Base-by-base conservation (phyloP, 2,888 invertebrate species). In the Phyllotreta cruciferae region DNA sequence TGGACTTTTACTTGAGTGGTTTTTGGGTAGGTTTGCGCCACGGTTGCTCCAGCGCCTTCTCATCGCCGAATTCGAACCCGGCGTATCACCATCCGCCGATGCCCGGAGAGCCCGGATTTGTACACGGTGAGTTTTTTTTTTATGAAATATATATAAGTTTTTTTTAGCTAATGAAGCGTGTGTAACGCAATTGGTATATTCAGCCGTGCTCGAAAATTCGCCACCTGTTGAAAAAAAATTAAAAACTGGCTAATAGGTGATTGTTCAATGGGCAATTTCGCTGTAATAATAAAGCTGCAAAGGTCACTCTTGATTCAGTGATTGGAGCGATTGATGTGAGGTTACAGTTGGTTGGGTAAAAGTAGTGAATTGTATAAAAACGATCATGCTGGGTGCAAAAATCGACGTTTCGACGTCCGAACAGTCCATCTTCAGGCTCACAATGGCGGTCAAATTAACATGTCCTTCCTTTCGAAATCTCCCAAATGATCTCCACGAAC, bases 1-100 rank as follows among this genome's bases (percentile, higher is more conserved):
- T 9, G 8, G 34, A 4, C 6, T 13, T 35, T 49, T 6, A 11
- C 44, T 7, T 44, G 4, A 10, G 1, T 6, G 3, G 10, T 10
- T 1, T 44, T 39, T 24, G 39, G 38, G 4, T 13, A 67, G 78
- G 81, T 6, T 84, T 85, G 2, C 84, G 85, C 0, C 82, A 84
- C n/a, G 85, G 86, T 11, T 86, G 87, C 74, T 83, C 85, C 75
- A 86, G 86, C 74, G 87, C 87, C 13, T 88, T 87, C 81, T 85
- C 86, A 10, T 86, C 87, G 14, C 78, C 76, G 4, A 75, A 74
- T 63, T 86, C 86, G 0, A 83, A 84, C 74, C 80, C 77, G 44
- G 78, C 75, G 60, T 78, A 74, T 63, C 77, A 76, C 64, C 77
- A 76, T 62, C 78, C 77, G 63, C 73, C 73, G 14, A 56, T 71